Percentiles rank a stretch among this genome's conserved stretches.
Conservation (phyloP, 1,140 invertebrate species). For the Drosophila varians region DNA sequence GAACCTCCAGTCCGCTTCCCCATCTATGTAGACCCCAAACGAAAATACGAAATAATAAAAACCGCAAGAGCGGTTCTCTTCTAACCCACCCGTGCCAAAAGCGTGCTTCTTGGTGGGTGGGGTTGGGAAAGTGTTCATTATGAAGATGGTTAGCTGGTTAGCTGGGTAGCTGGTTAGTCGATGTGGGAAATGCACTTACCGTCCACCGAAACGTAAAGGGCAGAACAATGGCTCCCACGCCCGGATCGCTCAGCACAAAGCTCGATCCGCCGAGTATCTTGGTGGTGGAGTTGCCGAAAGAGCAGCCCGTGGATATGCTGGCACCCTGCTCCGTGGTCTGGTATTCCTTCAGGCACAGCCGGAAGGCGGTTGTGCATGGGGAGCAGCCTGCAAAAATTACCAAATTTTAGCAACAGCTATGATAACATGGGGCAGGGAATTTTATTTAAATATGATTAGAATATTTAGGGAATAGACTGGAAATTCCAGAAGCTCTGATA, state of each 20-base stretch:
- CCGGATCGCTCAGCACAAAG: slow-evolving; percentile 92
- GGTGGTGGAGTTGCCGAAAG: slow-evolving; percentile 94
- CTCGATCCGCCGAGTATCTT: slow-evolving; percentile 93
- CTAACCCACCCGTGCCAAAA: slow-evolving; percentile 72
- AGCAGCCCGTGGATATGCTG: slow-evolving; percentile 89
- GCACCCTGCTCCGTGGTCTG: slow-evolving; percentile 88
- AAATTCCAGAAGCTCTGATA: slow-evolving; percentile 31
- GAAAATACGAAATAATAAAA: slow-evolving; percentile 20
- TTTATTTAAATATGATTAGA: not conserved
- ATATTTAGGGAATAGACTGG: not conserved
- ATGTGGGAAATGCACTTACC: slow-evolving; percentile 86
- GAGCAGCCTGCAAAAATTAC: slow-evolving; percentile 79
- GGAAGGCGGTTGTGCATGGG: slow-evolving; percentile 92
- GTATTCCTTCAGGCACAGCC: slow-evolving; percentile 96
- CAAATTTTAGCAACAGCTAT: slow-evolving; percentile 16
- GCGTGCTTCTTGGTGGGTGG: slow-evolving; percentile 40
- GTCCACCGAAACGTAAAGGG: slow-evolving; percentile 96
- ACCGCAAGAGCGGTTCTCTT: slow-evolving; percentile 5
- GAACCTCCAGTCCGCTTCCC: slow-evolving; percentile 33
- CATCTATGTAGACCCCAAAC: slow-evolving; percentile 9
- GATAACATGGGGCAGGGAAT: not conserved
- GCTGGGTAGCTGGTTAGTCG: too few species aligned
- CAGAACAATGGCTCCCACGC: slow-evolving; percentile 90
- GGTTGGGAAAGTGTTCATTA: not conserved
- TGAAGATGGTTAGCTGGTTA: not conserved